phyloP scores from a whole-genome alignment of 2,113 vertebrate genomes.

The Grantiella picta region DNA sequence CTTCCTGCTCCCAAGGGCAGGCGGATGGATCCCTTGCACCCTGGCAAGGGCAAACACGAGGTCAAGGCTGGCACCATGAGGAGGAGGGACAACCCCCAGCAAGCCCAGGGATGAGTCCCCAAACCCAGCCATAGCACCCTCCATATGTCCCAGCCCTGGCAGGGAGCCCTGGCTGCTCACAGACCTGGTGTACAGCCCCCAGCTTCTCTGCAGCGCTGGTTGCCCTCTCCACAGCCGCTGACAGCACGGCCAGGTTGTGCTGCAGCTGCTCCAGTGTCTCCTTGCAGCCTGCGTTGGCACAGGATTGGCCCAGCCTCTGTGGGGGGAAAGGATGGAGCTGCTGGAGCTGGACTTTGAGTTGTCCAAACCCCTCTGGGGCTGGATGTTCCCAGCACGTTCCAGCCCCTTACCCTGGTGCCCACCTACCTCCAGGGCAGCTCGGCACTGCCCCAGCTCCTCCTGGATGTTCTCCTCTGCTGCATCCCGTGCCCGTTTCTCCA shows the following conservation, averaged over 20 bases:
- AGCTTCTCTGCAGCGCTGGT: conserved; percentile 78
- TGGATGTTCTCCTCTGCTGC: conserved; percentile 83
- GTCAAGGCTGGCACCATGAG: fast-evolving
- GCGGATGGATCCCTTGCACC: background rate
- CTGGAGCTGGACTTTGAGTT: background rate
- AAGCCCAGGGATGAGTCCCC: background rate
- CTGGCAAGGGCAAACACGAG: fast-evolving
- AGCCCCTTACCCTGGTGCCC: background rate
- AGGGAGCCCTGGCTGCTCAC: background rate
- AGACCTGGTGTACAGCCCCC: conserved; percentile 84
- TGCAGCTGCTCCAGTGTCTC: conserved; percentile 76
- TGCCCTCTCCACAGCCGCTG: conserved; percentile 68
- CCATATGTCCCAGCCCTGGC: fast-evolving
- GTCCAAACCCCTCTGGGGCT: background rate
- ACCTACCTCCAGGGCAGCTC: conserved; percentile 76
- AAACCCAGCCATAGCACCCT: background rate
- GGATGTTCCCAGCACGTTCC: background rate
- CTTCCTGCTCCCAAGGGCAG: background rate
- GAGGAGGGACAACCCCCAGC: background rate
- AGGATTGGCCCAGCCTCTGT: conserved; percentile 75
- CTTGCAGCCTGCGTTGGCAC: conserved; percentile 62
- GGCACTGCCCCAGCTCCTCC: conserved; percentile 78
- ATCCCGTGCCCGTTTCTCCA: conserved; percentile 80
- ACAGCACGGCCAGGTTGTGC: conserved; percentile 74
- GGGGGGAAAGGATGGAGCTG: background rate